Evolutionary conservation across 1,140 invertebrate genomes (phyloP).

Genomic region (Carposina sasakii): DNA sequence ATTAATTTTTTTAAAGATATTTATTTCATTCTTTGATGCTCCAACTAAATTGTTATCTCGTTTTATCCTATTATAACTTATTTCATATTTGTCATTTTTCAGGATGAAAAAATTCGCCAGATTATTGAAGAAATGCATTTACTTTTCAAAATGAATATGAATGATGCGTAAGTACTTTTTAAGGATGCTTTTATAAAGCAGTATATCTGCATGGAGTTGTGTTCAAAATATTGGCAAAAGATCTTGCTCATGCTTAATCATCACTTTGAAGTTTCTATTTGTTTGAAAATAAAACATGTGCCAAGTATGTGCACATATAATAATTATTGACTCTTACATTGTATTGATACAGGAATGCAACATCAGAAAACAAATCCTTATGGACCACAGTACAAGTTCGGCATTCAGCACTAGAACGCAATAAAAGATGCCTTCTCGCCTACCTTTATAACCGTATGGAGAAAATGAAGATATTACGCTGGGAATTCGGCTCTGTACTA

Average conservation of each 20-base stretch:
- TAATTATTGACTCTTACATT: neutral
- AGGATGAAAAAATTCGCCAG: slow-evolving; percentile 62
- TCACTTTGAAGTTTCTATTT: no score
- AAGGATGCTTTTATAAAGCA: no score
- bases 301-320: no score
- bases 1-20: no score
- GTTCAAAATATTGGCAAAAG: no score
- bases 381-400: slow-evolving; percentile 84
- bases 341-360: slow-evolving; percentile 50
- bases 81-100: slow-evolving; percentile 28
- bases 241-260: no score
- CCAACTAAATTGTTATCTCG: no score
- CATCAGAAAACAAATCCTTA: slow-evolving; percentile 57
- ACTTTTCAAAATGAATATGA: slow-evolving; percentile 61
- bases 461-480: slow-evolving; percentile 86
- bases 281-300: no score
- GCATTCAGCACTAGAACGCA: slow-evolving; percentile 88
- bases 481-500: slow-evolving; percentile 94
- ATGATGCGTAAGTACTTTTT: slow-evolving; percentile 60
- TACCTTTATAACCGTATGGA: slow-evolving; percentile 91
- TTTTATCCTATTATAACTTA: no score
- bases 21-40: no score
- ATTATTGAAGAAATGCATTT: slow-evolving; percentile 63
- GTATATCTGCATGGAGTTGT: no score
- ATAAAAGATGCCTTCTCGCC: slow-evolving; percentile 91